These are phyloP conservation scores for Troglohyphantes excavatus DNA, from an alignment of 2,888 invertebrate species.

Conservation along the genomic window DNA sequence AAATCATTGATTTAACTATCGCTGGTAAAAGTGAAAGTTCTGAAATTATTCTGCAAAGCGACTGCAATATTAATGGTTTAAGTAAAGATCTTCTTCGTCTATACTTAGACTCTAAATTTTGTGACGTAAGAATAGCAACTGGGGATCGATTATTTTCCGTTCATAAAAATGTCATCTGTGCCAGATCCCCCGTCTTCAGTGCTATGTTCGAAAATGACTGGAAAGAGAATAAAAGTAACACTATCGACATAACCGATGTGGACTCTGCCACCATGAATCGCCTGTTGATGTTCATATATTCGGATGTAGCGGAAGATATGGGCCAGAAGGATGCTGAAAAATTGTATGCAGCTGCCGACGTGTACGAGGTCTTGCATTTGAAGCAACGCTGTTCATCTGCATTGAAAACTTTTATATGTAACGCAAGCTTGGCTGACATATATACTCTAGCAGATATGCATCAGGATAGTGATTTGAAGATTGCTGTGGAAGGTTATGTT, in stretches of 20 bases:
- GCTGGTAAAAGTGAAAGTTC: no score
- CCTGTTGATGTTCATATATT: background rate
- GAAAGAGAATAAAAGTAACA: background rate
- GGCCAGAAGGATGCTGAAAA: background rate
- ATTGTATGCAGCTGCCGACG: conserved; percentile 6
- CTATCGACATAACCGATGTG: background rate
- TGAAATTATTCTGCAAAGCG: no score
- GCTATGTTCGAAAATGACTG: conserved; percentile 3
- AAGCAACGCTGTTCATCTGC: background rate
- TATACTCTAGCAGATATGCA: background rate
- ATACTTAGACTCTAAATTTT: no score
- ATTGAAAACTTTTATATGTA: background rate
- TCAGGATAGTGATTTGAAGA: background rate
- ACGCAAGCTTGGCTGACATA: background rate
- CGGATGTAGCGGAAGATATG: background rate
- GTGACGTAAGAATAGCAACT: no score
- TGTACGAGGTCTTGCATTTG: background rate
- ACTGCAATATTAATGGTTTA: no score
- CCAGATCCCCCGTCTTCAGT: background rate
- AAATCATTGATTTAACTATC: no score
- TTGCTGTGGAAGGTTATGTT: background rate
- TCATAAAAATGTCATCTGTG: background rate
- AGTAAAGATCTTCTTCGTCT: no score
- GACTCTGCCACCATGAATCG: background rate
- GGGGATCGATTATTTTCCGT: background rate